Conservation (phyloP, 2,113 vertebrate genomes). For the Orycteropus afer region DNA sequence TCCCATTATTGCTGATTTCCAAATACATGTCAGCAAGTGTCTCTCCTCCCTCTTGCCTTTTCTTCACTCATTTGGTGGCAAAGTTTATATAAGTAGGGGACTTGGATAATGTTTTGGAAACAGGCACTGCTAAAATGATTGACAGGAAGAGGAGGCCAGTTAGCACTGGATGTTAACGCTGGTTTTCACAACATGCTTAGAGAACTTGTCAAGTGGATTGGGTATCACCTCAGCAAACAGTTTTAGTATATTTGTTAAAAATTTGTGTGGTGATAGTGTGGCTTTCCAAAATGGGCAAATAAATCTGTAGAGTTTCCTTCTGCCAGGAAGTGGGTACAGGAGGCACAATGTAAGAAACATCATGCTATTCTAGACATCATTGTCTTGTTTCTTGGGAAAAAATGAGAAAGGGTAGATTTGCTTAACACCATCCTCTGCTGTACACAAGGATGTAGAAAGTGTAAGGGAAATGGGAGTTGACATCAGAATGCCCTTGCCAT, state of each 20-base stretch:
- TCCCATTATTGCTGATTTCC: slow-evolving; percentile 64
- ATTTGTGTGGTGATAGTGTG: slow-evolving; percentile 72
- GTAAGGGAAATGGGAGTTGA: slow-evolving; percentile 18
- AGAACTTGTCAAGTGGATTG: slow-evolving; percentile 59
- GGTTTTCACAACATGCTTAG: slow-evolving; percentile 63
- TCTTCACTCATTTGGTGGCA: slow-evolving; percentile 59
- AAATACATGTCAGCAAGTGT: slow-evolving; percentile 50
- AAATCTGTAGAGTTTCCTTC: slow-evolving; percentile 61
- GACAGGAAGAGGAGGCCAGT: slow-evolving; percentile 58
- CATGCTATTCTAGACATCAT: slow-evolving; percentile 19
- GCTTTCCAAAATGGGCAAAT: slow-evolving; percentile 73
- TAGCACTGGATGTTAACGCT: slow-evolving; percentile 39
- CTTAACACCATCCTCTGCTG: background rate
- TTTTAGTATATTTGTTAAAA: slow-evolving; percentile 62
- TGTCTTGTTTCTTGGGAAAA: slow-evolving; percentile 45
- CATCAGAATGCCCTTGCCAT: slow-evolving; percentile 41
- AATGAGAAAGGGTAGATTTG: slow-evolving; percentile 21
- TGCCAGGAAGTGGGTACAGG: slow-evolving; percentile 20
- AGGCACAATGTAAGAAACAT: slow-evolving; percentile 45
- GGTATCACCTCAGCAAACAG: slow-evolving; percentile 59
- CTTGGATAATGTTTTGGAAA: slow-evolving; percentile 58
- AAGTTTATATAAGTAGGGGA: slow-evolving; percentile 48
- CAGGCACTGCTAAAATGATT: slow-evolving; percentile 31
- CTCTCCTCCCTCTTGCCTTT: slow-evolving; percentile 34
- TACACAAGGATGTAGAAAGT: background rate